Conservation (phyloP, 2,113 vertebrate genomes). For the Brevimyrus niger region DNA sequence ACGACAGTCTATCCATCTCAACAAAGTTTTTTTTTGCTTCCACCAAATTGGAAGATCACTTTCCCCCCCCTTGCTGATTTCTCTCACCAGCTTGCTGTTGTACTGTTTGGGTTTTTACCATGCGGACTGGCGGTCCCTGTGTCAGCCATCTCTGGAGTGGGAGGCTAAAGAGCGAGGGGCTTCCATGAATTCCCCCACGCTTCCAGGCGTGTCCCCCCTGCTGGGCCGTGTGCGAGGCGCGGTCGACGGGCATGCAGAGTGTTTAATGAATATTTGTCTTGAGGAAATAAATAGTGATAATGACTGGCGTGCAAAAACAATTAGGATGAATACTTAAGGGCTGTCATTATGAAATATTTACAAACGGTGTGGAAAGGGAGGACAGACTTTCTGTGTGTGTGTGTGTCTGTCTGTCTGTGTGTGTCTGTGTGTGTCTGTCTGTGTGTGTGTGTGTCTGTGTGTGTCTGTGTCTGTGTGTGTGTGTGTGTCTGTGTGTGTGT, state of each 20-base stretch:
- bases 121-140: not conserved
- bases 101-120: not conserved
- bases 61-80: not conserved
- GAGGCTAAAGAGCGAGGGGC: not conserved
- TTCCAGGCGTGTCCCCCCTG: not conserved
- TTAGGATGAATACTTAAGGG: constrained; percentile 99
- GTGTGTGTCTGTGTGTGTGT: constrained; percentile 18
- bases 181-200: not conserved
- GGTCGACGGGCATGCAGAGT: constrained; percentile 72
- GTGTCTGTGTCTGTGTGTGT: constrained; percentile 16
- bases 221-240: constrained; percentile 21
- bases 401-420: not conserved
- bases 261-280: constrained; percentile 95
- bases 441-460: constrained; percentile 28
- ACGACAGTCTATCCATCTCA: not conserved
- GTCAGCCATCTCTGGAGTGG: not conserved
- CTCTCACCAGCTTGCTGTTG: not conserved
- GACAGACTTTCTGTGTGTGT: constrained; percentile 45
- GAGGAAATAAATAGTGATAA: constrained; percentile 84
- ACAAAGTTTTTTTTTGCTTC: not conserved
- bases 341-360: constrained; percentile 96
- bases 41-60: not conserved
- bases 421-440: no score
- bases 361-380: constrained; percentile 68
- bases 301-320: constrained; percentile 92